Conservation (phyloP, 2,888 invertebrate genomes). For the Chydorus sphaericus region DNA sequence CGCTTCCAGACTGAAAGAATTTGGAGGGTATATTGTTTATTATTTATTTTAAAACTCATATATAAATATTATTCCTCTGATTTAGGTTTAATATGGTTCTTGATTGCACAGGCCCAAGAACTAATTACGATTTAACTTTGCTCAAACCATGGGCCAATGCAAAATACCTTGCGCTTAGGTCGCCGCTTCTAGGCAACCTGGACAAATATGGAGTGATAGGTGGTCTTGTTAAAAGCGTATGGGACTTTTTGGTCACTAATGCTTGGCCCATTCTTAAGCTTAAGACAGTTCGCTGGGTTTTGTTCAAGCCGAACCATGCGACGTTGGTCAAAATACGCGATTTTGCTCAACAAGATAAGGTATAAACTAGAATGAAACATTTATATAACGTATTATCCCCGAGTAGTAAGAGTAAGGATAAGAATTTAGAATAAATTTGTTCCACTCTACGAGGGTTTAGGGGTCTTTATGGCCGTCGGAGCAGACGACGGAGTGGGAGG, state of each 20-base stretch:
- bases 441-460: too few species aligned
- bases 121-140: background rate
- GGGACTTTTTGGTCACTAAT: slow-evolving; percentile 40
- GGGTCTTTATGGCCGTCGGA: too few species aligned
- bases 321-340: slow-evolving; percentile 52
- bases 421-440: too few species aligned
- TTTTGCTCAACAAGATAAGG: slow-evolving; percentile 27
- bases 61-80: too few species aligned
- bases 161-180: slow-evolving; percentile 62
- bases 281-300: slow-evolving; percentile 54
- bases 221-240: slow-evolving; percentile 45
- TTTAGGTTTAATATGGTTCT: slow-evolving; percentile 12
- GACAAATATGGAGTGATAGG: slow-evolving; percentile 55
- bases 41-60: background rate
- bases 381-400: too few species aligned
- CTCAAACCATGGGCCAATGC: slow-evolving; percentile 22
- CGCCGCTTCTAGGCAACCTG: slow-evolving; percentile 62
- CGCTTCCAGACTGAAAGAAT: slow-evolving; percentile 38
- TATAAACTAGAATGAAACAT: too few species aligned
- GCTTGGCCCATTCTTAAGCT: slow-evolving; percentile 27
- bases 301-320: slow-evolving; percentile 52
- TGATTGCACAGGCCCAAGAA: slow-evolving; percentile 21
- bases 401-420: too few species aligned
- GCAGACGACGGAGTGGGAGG: too few species aligned
- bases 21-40: slow-evolving; percentile 36